Percentiles rank a stretch among this genome's conserved stretches.
Evolutionary conservation across 2,888 invertebrate species (phyloP).

Genomic region (Calameuta pallipes): DNA sequence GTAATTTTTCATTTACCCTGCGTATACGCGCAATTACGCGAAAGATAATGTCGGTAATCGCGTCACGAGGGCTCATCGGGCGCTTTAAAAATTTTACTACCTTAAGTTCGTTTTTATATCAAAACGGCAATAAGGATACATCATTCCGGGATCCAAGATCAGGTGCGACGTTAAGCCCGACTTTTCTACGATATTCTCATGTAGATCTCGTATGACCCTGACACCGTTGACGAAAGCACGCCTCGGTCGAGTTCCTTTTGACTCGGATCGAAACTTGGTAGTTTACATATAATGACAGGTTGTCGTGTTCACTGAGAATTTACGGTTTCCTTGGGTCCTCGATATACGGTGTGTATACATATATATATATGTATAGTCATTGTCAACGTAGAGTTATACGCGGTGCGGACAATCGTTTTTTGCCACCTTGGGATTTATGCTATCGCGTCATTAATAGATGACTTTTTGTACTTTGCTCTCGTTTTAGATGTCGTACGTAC

Average conservation of each 20-base stretch:
- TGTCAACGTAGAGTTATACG: slow-evolving; percentile 28
- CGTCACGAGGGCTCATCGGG: neutral
- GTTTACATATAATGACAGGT: slow-evolving; percentile 17
- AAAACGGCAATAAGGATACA: neutral
- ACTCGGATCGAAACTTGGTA: neutral
- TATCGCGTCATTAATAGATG: slow-evolving; percentile 46
- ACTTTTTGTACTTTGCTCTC: slow-evolving; percentile 34
- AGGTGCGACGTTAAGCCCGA: neutral
- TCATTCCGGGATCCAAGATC: neutral
- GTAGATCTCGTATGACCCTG: neutral
- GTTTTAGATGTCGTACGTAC: neutral
- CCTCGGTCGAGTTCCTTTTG: neutral
- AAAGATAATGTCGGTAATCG: neutral
- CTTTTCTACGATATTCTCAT: neutral
- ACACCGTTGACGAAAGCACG: neutral
- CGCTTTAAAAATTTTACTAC: neutral
- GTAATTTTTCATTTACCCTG: neutral
- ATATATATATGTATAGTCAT: slow-evolving; percentile 23
- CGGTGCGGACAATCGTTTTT: slow-evolving; percentile 4
- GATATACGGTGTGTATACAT: slow-evolving; percentile 2
- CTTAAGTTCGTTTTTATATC: neutral
- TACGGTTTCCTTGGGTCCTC: slow-evolving; percentile 27
- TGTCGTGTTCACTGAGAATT: slow-evolving; percentile 42
- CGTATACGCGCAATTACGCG: neutral
- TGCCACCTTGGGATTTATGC: slow-evolving; percentile 32